Percentiles rank a stretch among this genome's conserved stretches.
Conservation (phyloP, 2,797 vertebrate genomes). For the Acropternis orthonyx region DNA sequence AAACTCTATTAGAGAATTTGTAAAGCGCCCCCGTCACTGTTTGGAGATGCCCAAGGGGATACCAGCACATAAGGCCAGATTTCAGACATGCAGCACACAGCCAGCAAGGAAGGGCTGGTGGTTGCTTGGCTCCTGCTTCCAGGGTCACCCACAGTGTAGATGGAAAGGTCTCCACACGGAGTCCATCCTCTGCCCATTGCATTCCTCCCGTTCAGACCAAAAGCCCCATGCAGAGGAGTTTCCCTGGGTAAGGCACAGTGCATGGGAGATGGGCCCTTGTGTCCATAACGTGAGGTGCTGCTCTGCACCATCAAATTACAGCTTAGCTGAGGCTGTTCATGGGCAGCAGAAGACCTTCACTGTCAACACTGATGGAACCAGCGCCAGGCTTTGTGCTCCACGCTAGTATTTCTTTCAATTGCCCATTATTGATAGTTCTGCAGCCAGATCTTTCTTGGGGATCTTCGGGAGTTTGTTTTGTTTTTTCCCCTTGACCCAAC, state of each 20-base stretch:
- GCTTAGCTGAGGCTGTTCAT: not conserved
- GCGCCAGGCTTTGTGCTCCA: not conserved
- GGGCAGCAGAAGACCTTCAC: not conserved
- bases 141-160: not conserved
- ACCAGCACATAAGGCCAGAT: not conserved
- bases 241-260: fast-evolving
- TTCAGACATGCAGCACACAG: not conserved
- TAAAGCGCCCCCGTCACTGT: fast-evolving
- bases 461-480: not conserved
- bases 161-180: not conserved
- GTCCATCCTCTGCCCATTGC: not conserved
- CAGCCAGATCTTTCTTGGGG: not conserved
- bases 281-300: not conserved
- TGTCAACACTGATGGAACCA: not conserved
- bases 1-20: not conserved
- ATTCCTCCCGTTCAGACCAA: not conserved
- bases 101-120: not conserved
- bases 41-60: not conserved
- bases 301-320: not conserved
- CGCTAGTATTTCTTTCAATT: not conserved
- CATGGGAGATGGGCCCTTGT: too few relatives aligned
- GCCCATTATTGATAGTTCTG: not conserved
- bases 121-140: not conserved
- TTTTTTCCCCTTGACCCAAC: not conserved
- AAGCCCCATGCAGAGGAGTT: not conserved